A percentile compares a stretch with the other conserved stretches of the same genome.
Evolutionary conservation across 30 jellyfish, hydroid and myxozoan species (phyloP).

Genomic region (Mastigias papua): DNA sequence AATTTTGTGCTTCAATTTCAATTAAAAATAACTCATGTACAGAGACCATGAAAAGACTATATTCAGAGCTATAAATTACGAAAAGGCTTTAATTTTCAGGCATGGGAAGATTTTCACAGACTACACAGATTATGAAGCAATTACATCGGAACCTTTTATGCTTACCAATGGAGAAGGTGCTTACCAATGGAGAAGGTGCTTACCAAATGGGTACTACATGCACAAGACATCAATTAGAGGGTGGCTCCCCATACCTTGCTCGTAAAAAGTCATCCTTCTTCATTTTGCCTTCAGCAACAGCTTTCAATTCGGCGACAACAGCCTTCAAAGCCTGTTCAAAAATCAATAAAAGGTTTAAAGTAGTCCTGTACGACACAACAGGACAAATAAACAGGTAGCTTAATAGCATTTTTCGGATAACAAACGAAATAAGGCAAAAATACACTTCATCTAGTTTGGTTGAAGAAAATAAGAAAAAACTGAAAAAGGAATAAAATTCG

Average conservation of each 20-base stretch:
- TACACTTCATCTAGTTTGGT: neutral
- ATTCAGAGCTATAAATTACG: neutral
- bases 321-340: slow-evolving; percentile 77
- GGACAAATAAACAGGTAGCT: too few species aligned
- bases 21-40: too few species aligned
- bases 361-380: too few species aligned
- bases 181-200: neutral
- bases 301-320: slow-evolving; percentile 65
- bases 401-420: too few species aligned
- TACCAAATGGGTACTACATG: neutral
- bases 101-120: neutral
- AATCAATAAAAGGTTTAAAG: too few species aligned
- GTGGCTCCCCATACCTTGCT: slow-evolving; percentile 71
- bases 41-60: too few species aligned
- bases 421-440: too few species aligned
- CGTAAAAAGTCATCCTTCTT: slow-evolving; percentile 77
- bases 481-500: neutral
- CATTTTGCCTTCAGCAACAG: slow-evolving; percentile 80
- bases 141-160: too few species aligned
- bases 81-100: neutral
- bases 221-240: neutral
- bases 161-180: neutral
- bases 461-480: neutral
- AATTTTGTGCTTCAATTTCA: too few species aligned
- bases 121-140: neutral